Percentiles rank a stretch among this genome's conserved stretches.
Evolutionary conservation across 2,888 invertebrate species (phyloP).

Genomic region (Sinhomidia bicolor): DNA sequence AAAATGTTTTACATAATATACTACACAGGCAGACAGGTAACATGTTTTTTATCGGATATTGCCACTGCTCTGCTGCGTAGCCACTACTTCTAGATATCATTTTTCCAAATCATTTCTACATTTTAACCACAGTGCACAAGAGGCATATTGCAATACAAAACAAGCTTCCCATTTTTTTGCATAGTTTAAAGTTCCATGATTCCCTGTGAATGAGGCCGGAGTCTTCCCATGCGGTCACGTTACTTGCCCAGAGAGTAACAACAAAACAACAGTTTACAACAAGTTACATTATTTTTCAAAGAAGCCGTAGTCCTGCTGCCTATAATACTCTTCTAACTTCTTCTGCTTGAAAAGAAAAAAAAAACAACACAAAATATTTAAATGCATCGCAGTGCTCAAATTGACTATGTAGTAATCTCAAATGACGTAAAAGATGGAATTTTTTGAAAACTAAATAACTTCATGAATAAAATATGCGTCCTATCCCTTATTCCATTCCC

Average conservation of each 20-base stretch:
- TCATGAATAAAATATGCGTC: neutral
- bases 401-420: neutral
- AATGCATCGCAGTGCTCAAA: neutral
- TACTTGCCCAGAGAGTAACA: neutral
- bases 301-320: neutral
- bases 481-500: too few species aligned
- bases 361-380: neutral
- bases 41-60: neutral
- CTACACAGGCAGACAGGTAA: neutral
- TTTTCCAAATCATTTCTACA: neutral
- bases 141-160: neutral
- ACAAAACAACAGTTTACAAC: neutral
- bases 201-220: slow-evolving; percentile 71
- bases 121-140: neutral
- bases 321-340: neutral
- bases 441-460: neutral
- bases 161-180: slow-evolving; percentile 8
- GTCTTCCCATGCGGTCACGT: slow-evolving; percentile 65
- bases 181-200: slow-evolving; percentile 44
- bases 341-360: too few species aligned
- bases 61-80: neutral
- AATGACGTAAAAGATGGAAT: slow-evolving; percentile 16
- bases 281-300: neutral
- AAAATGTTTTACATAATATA: too few species aligned
- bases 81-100: neutral